phyloP scores from a whole-genome alignment of 2,797 vertebrate genomes.

The Pseudochaenichthys georgianus region DNA sequence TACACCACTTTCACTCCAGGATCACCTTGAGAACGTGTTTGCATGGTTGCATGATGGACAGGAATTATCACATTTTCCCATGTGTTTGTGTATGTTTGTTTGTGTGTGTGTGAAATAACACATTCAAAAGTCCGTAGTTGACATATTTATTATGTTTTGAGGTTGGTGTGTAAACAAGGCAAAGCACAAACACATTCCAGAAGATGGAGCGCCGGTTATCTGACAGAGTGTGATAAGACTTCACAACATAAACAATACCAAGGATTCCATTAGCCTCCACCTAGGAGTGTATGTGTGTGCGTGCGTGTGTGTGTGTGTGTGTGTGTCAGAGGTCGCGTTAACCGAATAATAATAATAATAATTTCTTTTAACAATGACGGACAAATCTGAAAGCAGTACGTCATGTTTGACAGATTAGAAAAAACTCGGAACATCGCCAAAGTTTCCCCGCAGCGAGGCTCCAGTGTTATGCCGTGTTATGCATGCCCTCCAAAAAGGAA shows the following conservation, averaged over 20 bases:
- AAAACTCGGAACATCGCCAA: no score
- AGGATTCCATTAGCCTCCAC: slow-evolving; percentile 56
- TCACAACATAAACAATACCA: slow-evolving; percentile 58
- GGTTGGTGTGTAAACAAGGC: slow-evolving; percentile 61
- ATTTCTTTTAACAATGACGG: no score
- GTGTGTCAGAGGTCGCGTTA: background rate
- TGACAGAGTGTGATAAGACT: slow-evolving; percentile 54
- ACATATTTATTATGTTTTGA: slow-evolving; percentile 58
- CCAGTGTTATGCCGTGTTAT: no score
- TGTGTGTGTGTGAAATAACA: slow-evolving; percentile 30
- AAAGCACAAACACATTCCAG: slow-evolving; percentile 73
- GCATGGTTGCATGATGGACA: slow-evolving; percentile 16
- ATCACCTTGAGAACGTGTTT: slow-evolving; percentile 10
- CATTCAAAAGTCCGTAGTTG: slow-evolving; percentile 32
- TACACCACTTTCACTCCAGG: background rate
- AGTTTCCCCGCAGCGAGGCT: no score
- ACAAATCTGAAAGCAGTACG: no score
- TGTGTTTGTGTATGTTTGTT: slow-evolving; percentile 5
- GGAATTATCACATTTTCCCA: slow-evolving; percentile 7
- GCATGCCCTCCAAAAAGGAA: no score
- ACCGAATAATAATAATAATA: no score
- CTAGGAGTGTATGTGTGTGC: background rate
- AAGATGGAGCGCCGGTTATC: slow-evolving; percentile 50
- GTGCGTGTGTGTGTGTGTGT: slow-evolving; percentile 17
- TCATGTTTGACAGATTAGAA: no score